Evolutionary conservation across 2,888 invertebrate genomes (phyloP).

Genomic region (Amaurobius ferox): DNA sequence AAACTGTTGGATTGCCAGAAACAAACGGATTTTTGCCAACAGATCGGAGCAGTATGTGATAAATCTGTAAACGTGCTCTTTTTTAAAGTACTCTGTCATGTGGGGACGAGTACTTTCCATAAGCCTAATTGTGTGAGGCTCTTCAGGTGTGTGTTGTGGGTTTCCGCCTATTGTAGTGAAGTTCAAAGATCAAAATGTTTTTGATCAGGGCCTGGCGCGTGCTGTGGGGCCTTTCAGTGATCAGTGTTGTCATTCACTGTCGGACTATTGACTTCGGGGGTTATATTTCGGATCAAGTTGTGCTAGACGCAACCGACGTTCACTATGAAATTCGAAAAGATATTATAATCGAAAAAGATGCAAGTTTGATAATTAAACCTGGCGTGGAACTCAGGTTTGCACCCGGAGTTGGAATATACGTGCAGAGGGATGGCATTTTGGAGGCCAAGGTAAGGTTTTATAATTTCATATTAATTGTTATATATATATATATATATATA

Average conservation of each 20-base stretch:
- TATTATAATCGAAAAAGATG: slow-evolving; percentile 86
- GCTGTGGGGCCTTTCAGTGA: slow-evolving; percentile 27
- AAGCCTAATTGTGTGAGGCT: slow-evolving; percentile 42
- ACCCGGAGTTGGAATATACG: slow-evolving; percentile 94
- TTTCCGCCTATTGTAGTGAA: slow-evolving; percentile 11
- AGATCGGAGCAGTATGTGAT: slow-evolving; percentile 4
- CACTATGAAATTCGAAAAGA: slow-evolving; percentile 79
- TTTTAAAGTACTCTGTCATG: neutral
- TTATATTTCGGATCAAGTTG: slow-evolving; percentile 26
- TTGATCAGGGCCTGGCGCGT: slow-evolving; percentile 14
- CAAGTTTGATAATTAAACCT: slow-evolving; percentile 89
- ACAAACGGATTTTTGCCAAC: neutral
- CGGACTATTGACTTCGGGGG: slow-evolving; percentile 63
- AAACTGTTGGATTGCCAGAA: neutral
- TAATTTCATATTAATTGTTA: too few relatives aligned
- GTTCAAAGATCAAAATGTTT: slow-evolving; percentile 16
- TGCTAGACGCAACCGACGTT: slow-evolving; percentile 18
- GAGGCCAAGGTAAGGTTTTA: slow-evolving; percentile 82
- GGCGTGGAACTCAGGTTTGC: slow-evolving; percentile 93
- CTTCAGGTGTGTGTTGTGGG: slow-evolving; percentile 59
- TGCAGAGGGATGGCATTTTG: slow-evolving; percentile 86
- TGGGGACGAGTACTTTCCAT: neutral
- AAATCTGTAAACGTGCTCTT: neutral
- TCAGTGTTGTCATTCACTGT: neutral
- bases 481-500: too few relatives aligned